Conservation (phyloP, 2,113 vertebrate species). For the Myotis lucifugus region DNA sequence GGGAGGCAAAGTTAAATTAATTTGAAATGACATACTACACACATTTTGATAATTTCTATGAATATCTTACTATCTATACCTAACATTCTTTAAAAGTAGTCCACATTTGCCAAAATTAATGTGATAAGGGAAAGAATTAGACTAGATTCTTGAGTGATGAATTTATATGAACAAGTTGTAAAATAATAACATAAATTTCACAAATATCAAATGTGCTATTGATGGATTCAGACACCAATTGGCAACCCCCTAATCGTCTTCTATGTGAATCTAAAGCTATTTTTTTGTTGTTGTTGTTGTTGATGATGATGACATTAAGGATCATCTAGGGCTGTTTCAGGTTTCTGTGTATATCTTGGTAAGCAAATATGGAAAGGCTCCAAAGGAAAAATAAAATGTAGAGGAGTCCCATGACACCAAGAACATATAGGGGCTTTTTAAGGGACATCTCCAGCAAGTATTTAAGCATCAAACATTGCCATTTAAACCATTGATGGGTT, state of each 20-base stretch:
- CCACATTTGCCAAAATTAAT: not conserved
- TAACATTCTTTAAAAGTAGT: not conserved
- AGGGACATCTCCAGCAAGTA: not conserved
- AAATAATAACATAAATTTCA: not conserved
- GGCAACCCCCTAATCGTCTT: not conserved
- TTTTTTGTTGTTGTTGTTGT: not conserved
- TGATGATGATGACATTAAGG: not conserved
- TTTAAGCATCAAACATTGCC: not conserved
- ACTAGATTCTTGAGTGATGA: not conserved
- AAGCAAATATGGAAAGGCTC: not conserved
- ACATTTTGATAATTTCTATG: not conserved
- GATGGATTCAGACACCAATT: not conserved
- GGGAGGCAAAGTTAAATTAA: not conserved
- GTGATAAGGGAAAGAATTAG: not conserved
- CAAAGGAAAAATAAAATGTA: not conserved
- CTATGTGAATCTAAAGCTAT: not conserved
- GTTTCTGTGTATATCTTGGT: not conserved
- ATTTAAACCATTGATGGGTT: not conserved
- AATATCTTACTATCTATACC: not conserved
- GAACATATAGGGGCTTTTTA: not conserved
- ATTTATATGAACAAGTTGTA: not conserved
- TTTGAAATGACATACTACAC: not conserved
- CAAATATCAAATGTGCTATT: not conserved
- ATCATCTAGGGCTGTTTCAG: not conserved
- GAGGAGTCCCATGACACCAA: not conserved